Base-by-base conservation (phyloP, 2,888 invertebrate genomes). In the Andrena chrysosceles region DNA sequence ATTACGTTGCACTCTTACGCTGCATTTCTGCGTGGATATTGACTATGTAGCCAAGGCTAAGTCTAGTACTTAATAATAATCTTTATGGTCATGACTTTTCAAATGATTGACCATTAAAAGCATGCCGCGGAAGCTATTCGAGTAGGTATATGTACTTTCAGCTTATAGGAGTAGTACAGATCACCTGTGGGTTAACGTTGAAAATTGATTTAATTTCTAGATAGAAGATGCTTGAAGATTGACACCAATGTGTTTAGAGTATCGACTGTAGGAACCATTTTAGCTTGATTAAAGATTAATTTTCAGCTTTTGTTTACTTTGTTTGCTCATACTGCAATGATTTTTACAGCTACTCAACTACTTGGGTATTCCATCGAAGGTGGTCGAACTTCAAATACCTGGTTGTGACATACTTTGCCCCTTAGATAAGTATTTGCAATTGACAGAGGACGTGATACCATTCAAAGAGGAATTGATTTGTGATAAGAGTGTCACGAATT, bases 321-420 rank as follows among this genome's bases (percentile, higher is more conserved):
- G 1, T 48, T 23, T 13, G 1, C 13, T 20, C 35, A 68, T 5
- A 7, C 7, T 0, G 4, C 1, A 68, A 8, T 31, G 59, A n/a
- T 26, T 29, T 8, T 66, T 35, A 4, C 49, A 85, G 86, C 4
- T 84, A 13, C 62, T 81, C 8, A 29, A 81, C 70, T 91, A 89
- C 54, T 77, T 81, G 33, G 90, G 90, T 2, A 85, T 87, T 33
- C 86, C 78, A 7, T 35, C 83, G 0, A 62, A 72, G 6, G 69
- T 81, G 2, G 77, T 64, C 1, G 87, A 85, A 7, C 59, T 91
- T 7, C 67, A 33, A 5, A 8, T 92, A 1, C 86, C 86, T 0
- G 84, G 81, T 0, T 93, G 93, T 48, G 78, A 84, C 0, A 3
- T 68, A 0, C 72, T 89, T 3, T 93, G 93, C 49, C 89, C 89